phyloP scores from a whole-genome alignment of 2,888 invertebrate genomes.

The Keiferia lycopersicella region DNA sequence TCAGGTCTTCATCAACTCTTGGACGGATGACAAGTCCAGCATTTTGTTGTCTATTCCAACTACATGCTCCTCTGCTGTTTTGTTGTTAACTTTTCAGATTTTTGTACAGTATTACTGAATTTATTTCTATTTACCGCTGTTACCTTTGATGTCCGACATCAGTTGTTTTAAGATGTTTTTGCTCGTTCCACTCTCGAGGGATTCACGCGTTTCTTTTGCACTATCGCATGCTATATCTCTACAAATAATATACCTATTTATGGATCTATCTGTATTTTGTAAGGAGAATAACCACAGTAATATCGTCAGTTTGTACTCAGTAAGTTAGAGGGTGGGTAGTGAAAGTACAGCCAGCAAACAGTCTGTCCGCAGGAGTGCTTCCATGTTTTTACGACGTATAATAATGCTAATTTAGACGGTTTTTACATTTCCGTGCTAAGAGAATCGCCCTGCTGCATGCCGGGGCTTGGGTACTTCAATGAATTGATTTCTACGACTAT shows the following conservation, averaged over 20 bases:
- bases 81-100: constrained; percentile 25
- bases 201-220: constrained; percentile 19
- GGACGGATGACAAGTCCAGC: constrained; percentile 22
- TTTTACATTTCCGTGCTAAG: constrained; percentile 58
- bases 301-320: constrained; percentile 29
- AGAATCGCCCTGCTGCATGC: constrained; percentile 12
- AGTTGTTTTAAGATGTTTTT: constrained; percentile 22
- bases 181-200: constrained; percentile 24
- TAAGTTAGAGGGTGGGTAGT: constrained; percentile 36
- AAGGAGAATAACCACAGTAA: constrained; percentile 25
- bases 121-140: constrained; percentile 31
- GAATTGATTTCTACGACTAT: neutral
- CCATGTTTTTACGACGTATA: constrained; percentile 77
- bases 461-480: neutral
- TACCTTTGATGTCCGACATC: constrained; percentile 33
- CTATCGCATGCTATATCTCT: constrained; percentile 19
- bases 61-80: constrained; percentile 24
- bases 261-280: constrained; percentile 20
- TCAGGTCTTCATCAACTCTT: constrained; percentile 26
- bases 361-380: constrained; percentile 80
- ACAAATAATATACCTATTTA: constrained; percentile 6
- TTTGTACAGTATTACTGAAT: constrained; percentile 27
- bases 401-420: constrained; percentile 67
- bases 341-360: constrained; percentile 68
- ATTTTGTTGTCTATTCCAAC: constrained; percentile 28